Base-by-base conservation (phyloP, 2,113 vertebrate genomes). In the Reinhardtius hippoglossoides region DNA sequence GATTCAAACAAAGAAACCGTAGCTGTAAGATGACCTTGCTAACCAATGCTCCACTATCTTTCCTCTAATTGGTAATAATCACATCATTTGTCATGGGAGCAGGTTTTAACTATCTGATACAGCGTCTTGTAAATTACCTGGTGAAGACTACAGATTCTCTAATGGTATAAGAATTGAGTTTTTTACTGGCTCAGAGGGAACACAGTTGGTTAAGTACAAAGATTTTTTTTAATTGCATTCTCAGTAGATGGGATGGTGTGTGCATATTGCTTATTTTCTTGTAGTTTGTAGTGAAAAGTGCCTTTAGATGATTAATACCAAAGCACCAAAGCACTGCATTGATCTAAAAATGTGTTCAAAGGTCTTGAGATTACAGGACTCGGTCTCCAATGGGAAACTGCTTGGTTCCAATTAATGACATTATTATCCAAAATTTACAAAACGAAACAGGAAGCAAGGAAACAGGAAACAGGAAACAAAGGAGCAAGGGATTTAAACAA, bases 151-250 rank as follows among this genome's bases (percentile, higher is more conserved):
- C 20, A 54, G 27, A 40, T 31, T 52, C 7, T 15, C 44, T 15
- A 54, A 62, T 21, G 35, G 15, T 15, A 67, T 1, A 15, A 0
- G 18, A 31, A 56, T n/a, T n/a, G 18, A 52, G 31, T 52, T 9
- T 61, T 62, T 68, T 16, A 56, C 8, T 20, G 7, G 2, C 42
- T 42, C 50, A 21, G 50, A 67, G 14, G 23, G 14, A 62, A 57
- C 58, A 70, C 5, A 6, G 15, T 26, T 65, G 4, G 42, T 70
- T 62, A 27, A 23, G 71, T 46, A 59, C 44, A 59, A 62, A 54
- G 31, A 67, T 72, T 69, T 27, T 50, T 4, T 70, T 67, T 48
- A 20, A 68, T 61, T 65, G 44, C 3, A 46, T 61, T 56, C 72
- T 37, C 42, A 58, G 26, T 20, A 63, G 18, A 72, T 40, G 21